These are phyloP conservation scores for Salvelinus sp. DNA, from an alignment of 2,113 vertebrate genomes.

Conservation along the genomic window DNA sequence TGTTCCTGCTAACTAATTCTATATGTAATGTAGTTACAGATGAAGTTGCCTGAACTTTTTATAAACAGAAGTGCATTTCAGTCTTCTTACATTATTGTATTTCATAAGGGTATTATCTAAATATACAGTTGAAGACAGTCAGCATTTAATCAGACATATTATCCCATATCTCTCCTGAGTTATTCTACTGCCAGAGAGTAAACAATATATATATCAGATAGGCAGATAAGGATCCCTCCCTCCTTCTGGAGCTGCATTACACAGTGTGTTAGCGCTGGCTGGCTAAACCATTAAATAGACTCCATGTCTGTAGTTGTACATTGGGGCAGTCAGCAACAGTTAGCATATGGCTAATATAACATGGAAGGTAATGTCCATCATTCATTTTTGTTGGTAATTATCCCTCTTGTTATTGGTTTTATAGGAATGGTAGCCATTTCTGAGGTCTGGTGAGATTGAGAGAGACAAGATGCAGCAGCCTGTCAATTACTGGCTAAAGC, in stretches of 20 bases:
- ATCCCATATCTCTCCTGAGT: slow-evolving; percentile 63
- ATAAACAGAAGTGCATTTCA: no score
- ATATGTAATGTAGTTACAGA: no score
- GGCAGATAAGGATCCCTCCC: background rate
- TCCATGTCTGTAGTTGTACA: background rate
- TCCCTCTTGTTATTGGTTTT: background rate
- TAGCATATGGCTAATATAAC: slow-evolving; percentile 13
- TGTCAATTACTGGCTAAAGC: slow-evolving; percentile 8
- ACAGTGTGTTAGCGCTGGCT: background rate
- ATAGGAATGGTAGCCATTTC: background rate
- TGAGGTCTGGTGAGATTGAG: background rate
- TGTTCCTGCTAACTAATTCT: no score
- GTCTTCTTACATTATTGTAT: no score
- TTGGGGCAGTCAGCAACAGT: background rate
- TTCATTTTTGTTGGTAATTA: slow-evolving; percentile 8
- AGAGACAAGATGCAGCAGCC: slow-evolving; percentile 16
- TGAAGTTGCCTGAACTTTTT: no score
- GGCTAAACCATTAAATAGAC: background rate
- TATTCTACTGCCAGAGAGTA: slow-evolving; percentile 46
- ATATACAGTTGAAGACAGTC: slow-evolving; percentile 21
- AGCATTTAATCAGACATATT: slow-evolving; percentile 68
- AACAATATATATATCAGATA: background rate
- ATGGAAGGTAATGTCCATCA: slow-evolving; percentile 2
- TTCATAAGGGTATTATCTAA: no score
- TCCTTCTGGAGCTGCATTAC: background rate